These are phyloP conservation scores for Sigmodon hispidus DNA, from an alignment of 2,113 vertebrate genomes.

Conservation along the genomic window DNA sequence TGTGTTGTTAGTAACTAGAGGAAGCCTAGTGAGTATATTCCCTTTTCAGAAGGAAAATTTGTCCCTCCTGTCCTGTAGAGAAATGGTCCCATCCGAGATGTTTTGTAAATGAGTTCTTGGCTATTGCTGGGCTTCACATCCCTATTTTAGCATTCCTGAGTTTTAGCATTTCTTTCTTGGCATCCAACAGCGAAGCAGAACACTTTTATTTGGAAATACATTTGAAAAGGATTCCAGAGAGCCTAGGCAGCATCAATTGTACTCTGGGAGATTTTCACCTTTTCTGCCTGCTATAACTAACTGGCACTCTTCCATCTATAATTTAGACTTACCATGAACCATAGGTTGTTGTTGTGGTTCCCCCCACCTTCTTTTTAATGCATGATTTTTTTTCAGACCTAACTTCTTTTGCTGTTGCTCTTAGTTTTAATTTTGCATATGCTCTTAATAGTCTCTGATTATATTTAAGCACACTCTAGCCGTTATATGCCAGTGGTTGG, in stretches of 20 bases:
- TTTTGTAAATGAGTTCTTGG: conserved; percentile 79
- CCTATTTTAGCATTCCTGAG: conserved; percentile 70
- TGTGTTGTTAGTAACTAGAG: neutral
- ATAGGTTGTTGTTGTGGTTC: neutral
- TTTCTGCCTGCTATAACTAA: conserved; percentile 75
- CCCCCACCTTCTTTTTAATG: conserved; percentile 48
- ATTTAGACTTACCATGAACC: conserved; percentile 77
- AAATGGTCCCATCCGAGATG: conserved; percentile 35
- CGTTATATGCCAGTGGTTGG: neutral
- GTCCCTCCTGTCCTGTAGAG: conserved; percentile 27
- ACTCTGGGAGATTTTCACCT: conserved; percentile 82
- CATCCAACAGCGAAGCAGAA: conserved; percentile 76
- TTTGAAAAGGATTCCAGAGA: conserved; percentile 81
- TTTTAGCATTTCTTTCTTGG: conserved; percentile 83
- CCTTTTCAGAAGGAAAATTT: conserved; percentile 53
- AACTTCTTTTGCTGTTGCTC: conserved; percentile 54
- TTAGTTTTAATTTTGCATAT: conserved; percentile 49
- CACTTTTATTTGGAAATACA: conserved; percentile 84
- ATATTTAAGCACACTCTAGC: conserved; percentile 25
- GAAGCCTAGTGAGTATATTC: conserved; percentile 41
- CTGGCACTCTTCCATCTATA: conserved; percentile 74
- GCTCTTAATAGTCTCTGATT: conserved; percentile 34
- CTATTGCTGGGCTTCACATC: conserved; percentile 73
- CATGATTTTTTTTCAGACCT: conserved; percentile 58
- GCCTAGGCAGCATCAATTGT: conserved; percentile 81